Evolutionary conservation across 2,888 invertebrate species (phyloP).

Genomic region (Scrobipalpa costella): DNA sequence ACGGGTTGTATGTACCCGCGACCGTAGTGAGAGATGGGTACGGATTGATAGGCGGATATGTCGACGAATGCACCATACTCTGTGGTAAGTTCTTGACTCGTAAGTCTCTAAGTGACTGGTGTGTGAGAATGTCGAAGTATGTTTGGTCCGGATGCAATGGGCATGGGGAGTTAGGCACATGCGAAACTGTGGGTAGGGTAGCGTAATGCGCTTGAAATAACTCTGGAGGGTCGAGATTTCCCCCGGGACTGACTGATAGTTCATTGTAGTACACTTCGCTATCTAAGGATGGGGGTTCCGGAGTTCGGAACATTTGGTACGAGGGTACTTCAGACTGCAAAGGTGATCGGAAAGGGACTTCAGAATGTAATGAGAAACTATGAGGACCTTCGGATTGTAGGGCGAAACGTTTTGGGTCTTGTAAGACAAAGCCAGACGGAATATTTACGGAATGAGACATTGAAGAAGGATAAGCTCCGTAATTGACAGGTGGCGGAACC

Average conservation of each 20-base stretch:
- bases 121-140: conserved; percentile 53
- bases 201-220: conserved; percentile 72
- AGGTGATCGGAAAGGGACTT: conserved; percentile 57
- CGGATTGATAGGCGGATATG: conserved; percentile 73
- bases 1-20: conserved; percentile 74
- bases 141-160: conserved; percentile 69
- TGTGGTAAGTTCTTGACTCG: conserved; percentile 58
- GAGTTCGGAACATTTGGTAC: conserved; percentile 60
- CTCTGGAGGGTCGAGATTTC: conserved; percentile 63
- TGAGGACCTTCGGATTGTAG: conserved; percentile 61
- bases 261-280: conserved; percentile 60
- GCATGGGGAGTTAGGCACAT: conserved; percentile 74
- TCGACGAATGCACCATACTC: conserved; percentile 69
- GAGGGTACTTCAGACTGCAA: conserved; percentile 64
- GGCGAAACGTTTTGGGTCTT: conserved; percentile 33
- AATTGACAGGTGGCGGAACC: conserved; percentile 74
- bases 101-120: conserved; percentile 63
- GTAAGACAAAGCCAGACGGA: conserved; percentile 36
- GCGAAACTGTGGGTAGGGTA: conserved; percentile 71
- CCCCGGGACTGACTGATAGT: conserved; percentile 63
- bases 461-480: conserved; percentile 62
- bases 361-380: conserved; percentile 52
- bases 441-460: conserved; percentile 38
- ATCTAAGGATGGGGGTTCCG: conserved; percentile 48
- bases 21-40: conserved; percentile 75